These are phyloP conservation scores for Agrochola lychnidis DNA, from an alignment of 2,888 invertebrate genomes.

Conservation along the genomic window DNA sequence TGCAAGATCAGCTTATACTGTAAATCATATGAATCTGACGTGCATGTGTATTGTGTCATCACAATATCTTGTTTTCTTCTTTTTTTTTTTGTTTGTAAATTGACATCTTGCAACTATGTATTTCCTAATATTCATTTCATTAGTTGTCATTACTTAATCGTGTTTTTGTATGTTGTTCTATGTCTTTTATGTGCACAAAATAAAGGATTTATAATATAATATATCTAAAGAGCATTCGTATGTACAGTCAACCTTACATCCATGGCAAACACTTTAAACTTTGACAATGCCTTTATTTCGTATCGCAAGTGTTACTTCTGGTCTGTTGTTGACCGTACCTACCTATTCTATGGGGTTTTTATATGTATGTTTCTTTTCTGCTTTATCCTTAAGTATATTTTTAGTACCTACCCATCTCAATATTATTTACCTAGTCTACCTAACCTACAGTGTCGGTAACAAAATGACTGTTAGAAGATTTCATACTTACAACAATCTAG, in stretches of 20 bases:
- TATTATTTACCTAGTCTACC: background rate
- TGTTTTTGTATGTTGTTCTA: no score
- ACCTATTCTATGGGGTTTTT: background rate
- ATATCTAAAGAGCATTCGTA: background rate
- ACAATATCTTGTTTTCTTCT: no score
- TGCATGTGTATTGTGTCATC: no score
- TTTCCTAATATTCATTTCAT: no score
- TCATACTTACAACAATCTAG: slow-evolving; percentile 10
- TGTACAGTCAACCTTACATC: background rate
- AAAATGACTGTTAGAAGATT: slow-evolving; percentile 14
- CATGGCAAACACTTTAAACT: background rate
- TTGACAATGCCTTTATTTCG: background rate
- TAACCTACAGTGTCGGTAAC: background rate
- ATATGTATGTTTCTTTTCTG: background rate
- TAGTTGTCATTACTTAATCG: no score
- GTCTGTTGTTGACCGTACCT: background rate
- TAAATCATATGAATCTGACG: no score
- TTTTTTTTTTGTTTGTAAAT: no score
- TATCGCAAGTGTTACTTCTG: background rate
- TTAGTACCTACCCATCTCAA: background rate
- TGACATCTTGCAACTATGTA: no score
- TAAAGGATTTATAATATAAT: no score
- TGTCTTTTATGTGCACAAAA: no score
- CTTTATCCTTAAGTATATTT: background rate
- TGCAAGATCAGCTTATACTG: no score